Base-by-base conservation (phyloP, 2,113 vertebrate species). In the Strix uralensis region DNA sequence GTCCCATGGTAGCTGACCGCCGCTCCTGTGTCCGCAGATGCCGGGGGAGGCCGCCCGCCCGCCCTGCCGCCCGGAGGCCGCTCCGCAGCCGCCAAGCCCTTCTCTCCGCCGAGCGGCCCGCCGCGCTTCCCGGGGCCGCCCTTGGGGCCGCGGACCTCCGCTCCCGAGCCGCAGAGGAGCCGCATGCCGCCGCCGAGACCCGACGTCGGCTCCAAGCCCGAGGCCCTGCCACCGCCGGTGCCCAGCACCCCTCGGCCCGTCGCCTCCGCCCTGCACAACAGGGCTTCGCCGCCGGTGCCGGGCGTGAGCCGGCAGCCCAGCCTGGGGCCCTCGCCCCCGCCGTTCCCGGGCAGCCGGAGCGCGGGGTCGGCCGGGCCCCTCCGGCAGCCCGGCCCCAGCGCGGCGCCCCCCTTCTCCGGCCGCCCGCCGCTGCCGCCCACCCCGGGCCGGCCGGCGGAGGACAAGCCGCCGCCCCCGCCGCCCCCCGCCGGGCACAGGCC, bases 231-330 rank as follows among this genome's bases (percentile, higher is more conserved):
- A 4, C 99, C 99, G 14, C 98, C 99, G 0, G 97, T 99, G 18
- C 99, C 99, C 55, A 99, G 96, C 80, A 99, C 99, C 3, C 99
- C 99, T 3, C 97, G 99, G 26, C 99, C 99, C 21, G 36, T 91
- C 51, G 97, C 98, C 40, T 96, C 97, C 63, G 95, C 84, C 74
- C 95, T 96, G 54, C 98, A 99, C 49, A 98, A 95, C 54, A 98
- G 98, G 17, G 98, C 97, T 9, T 97, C 98, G 9, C 98, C 98
- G 0, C 97, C 98, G 1, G 97, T 98, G 52, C 98, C 98, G 1
- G 95, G 82, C 13, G 90, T 93, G 30, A 98, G 96, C 71, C 96
- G 99, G 44, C 97, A 98, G 40, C 97, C 98, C 16, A 96, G 92
- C 70, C 95, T 97, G 2, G 96, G 98, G 20, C 96, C 98, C 1